These are phyloP conservation scores for Spilarctia lutea DNA, from an alignment of 2,888 invertebrate genomes.

Conservation along the genomic window DNA sequence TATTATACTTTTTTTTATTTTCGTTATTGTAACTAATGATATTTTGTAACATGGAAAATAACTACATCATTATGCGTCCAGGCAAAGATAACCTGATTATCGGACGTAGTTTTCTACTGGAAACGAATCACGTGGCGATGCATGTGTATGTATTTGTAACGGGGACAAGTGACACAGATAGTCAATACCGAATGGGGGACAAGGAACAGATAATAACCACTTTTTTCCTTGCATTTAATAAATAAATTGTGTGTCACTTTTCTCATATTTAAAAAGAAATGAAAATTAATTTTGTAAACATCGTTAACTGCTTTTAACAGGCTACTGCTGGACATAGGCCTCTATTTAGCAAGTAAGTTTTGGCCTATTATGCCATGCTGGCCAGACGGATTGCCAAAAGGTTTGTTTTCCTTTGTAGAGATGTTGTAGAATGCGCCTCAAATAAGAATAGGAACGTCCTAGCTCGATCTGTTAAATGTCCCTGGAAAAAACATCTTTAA, in stretches of 20 bases:
- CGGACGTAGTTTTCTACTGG: neutral
- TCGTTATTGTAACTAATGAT: neutral
- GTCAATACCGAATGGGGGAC: neutral
- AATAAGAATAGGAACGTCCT: too few species aligned
- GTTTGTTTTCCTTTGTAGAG: too few species aligned
- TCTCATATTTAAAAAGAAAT: too few species aligned
- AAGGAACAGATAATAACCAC: neutral
- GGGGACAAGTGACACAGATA: neutral
- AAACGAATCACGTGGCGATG: neutral
- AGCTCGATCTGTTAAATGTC: too few species aligned
- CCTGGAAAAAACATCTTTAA: too few species aligned
- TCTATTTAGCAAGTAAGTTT: too few species aligned
- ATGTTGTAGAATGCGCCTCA: too few species aligned
- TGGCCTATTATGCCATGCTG: too few species aligned
- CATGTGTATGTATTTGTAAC: neutral
- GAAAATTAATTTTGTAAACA: too few species aligned
- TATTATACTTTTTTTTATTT: neutral
- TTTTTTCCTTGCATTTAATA: neutral
- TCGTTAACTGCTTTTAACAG: too few species aligned
- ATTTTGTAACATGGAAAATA: neutral
- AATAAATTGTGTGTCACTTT: neutral
- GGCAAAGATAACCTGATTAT: neutral
- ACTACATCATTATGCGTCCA: neutral
- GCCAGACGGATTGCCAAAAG: too few species aligned
- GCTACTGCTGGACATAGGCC: too few species aligned